Conservation (phyloP, 1,140 invertebrate species). For the Gonatopus flavifemur region DNA sequence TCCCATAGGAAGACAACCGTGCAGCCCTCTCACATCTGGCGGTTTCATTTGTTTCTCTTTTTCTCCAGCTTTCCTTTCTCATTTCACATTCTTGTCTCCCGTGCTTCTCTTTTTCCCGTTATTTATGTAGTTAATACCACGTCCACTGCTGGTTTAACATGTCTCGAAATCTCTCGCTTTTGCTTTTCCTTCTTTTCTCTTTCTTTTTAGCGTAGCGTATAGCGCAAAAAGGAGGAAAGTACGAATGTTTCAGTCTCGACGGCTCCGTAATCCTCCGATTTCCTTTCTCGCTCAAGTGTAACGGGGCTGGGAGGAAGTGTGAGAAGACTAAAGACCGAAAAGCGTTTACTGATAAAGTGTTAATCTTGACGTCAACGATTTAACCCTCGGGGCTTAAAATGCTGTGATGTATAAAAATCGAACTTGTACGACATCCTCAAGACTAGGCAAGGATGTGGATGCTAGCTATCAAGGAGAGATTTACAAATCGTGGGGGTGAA, state of each 20-base stretch:
- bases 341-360: constrained; percentile 13
- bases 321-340: too few relatives aligned
- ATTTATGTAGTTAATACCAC: constrained; percentile 47
- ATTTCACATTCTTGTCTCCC: constrained; percentile 16
- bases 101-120: constrained; percentile 30
- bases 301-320: background rate
- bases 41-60: too few relatives aligned
- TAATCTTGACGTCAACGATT: constrained; percentile 23
- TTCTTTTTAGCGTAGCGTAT: constrained; percentile 30
- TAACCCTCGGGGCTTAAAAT: constrained; percentile 11
- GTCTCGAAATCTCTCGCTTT: constrained; percentile 37
- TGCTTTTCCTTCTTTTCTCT: constrained; percentile 34
- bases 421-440: too few relatives aligned
- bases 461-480: too few relatives aligned
- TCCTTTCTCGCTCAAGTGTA: too few relatives aligned
- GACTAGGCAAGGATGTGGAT: too few relatives aligned
- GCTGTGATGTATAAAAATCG: background rate
- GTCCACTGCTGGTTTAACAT: constrained; percentile 35
- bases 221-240: constrained; percentile 20
- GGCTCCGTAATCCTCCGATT: constrained; percentile 40
- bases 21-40: constrained; percentile 11
- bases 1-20: constrained; percentile 10
- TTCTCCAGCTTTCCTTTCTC: constrained; percentile 31
- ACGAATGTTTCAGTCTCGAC: constrained; percentile 27
- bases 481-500: too few relatives aligned